Base-by-base conservation (phyloP, 2,888 invertebrate genomes). In the Drosophila mayaguana region DNA sequence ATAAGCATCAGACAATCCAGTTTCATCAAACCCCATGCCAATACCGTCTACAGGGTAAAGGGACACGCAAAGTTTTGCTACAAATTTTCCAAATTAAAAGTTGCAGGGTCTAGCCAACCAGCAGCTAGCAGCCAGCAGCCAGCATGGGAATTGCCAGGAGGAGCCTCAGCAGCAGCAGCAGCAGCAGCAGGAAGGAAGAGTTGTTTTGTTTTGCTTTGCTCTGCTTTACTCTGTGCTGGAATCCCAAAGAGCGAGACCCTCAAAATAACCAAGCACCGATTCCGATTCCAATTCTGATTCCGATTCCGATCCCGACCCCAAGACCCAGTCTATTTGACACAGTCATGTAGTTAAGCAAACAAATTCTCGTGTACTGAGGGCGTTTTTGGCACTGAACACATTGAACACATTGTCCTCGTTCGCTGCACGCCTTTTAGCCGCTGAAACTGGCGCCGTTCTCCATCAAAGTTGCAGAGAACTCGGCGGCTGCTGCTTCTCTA, bases 1-100 rank as follows among this genome's bases (percentile, higher is more conserved):
- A 46, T 46, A 3, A 8, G 4, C 14, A 45, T 28, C 14, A 18
- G 18, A 42, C 7, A 18, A n/a, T 12, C 20, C 4, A 36, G 12
- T 3, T 3, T 5, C 11, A 12, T 18, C 46, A 66, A 0, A 22
- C 20, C 34, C 48, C 32, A 16, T 9, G 12, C 2, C 12, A 8
- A 6, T 1, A 6, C 12, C 14, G 1, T 7, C 0, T 34, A 22
- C 70, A 72, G 80, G 80, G 80, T 67, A 80, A 62, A 28, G 20
- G 25, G 22, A 46, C 54, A 59, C 66, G 45, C 46, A 81, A 81
- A 84, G 73, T 76, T 84, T 61, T 72, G 75, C 79, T 68, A 87
- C 77, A 88, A 85, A 89, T 78, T 84, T 89, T 68, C n/a, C 78
- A 86, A 88, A 88, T 86, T 88, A 86, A 88, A 86, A 83, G 78